phyloP scores from a whole-genome alignment of 2,797 vertebrate genomes.

The Syngnathus acus region DNA sequence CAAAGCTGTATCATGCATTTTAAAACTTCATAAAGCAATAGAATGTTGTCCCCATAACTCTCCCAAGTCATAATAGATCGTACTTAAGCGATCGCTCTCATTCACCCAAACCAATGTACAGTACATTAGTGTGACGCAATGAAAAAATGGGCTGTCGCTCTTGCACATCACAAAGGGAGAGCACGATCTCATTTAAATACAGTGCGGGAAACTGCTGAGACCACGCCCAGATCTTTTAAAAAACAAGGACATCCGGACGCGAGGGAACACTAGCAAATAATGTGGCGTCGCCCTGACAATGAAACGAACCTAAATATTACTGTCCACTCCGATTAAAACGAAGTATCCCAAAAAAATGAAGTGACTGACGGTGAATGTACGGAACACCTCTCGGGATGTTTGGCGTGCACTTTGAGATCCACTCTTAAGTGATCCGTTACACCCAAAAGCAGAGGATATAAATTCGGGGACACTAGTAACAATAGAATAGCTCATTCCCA shows the following conservation, averaged over 20 bases:
- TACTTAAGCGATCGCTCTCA: background rate
- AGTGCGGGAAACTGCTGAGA: constrained; percentile 65
- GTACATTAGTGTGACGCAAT: background rate
- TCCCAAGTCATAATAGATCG: too few species aligned
- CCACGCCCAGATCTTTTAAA: constrained; percentile 68
- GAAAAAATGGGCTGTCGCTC: background rate
- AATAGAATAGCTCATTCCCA: background rate
- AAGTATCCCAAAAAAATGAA: background rate
- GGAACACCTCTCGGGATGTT: too few species aligned
- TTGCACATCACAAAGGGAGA: constrained; percentile 50
- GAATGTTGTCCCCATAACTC: too few species aligned
- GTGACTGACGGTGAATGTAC: background rate
- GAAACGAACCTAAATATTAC: constrained; percentile 23
- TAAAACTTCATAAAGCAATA: too few species aligned
- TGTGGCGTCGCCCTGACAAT: constrained; percentile 53
- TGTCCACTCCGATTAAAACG: background rate
- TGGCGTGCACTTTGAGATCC: background rate
- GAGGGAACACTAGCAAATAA: constrained; percentile 69
- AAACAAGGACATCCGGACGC: constrained; percentile 63
- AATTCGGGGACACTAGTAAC: background rate
- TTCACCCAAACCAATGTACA: background rate
- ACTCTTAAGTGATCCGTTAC: background rate
- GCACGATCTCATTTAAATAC: constrained; percentile 66
- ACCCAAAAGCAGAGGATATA: background rate
- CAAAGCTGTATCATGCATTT: too few species aligned